Evolutionary conservation across 2,888 invertebrate species (phyloP), one percentile per base, ranked within the genome.

Genomic region (Nomada fucata): DNA sequence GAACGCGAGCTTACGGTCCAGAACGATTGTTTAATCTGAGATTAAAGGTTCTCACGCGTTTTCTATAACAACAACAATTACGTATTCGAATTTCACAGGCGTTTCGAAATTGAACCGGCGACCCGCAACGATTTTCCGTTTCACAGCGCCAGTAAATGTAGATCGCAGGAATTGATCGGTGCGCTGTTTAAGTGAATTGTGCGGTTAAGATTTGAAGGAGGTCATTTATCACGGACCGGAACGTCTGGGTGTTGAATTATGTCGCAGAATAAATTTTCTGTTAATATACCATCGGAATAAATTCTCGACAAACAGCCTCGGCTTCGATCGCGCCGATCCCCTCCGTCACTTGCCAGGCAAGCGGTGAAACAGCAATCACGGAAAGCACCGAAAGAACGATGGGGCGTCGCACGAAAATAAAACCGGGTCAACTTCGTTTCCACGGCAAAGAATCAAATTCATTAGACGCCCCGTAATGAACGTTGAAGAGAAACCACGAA

Each of bases 231-330:
- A 53, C 42, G 20, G 65, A 64, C 72, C 60, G 72, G 64, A 67
- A 53, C 23, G 64, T 20, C 23, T 20, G 53, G 60, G 42, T 29
- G 57, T 59, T 67, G 64, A 79, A 57, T 76, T 67, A 77, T 64
- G 55, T 50, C 53, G 13, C 53, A 15, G 36, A 20, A 77, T 77
- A 79, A 79, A 71, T 79, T 77, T 65, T 79, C 70, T 20, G 47
- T 55, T 69, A 71, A 79, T 67, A 71, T n/a, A 72, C 20, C 13
- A 52, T 29, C 26, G 61, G 44, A 72, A 78, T 80, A 78, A 80
- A 78, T 80, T 71, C 61, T 47, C 59, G 76, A 63, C 42, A 69
- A 79, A 76, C 68, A 76, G 63, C 68, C 26, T 10, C 42, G 52
- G 26, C 63, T 57, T 63, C 47, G 68, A 78, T 36, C 52, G 55